Evolutionary conservation across 2,888 invertebrate genomes (phyloP).

Genomic region (Sylvicola fuscatus): DNA sequence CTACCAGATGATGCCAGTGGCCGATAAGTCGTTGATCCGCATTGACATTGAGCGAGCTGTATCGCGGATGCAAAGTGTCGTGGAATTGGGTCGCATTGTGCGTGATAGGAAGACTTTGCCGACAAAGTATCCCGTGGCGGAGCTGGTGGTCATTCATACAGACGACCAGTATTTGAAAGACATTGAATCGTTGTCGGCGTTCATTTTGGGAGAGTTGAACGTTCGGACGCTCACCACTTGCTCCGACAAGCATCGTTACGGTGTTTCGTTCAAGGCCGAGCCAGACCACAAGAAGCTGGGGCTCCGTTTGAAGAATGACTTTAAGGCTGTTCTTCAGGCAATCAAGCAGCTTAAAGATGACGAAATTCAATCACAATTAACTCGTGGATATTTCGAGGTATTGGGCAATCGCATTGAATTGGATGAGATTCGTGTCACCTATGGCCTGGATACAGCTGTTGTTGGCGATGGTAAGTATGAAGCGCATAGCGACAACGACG

Average conservation of each 20-base stretch:
- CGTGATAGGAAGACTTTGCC: slow-evolving; percentile 87
- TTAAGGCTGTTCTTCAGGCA: slow-evolving; percentile 65
- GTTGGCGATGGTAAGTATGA: slow-evolving; percentile 49
- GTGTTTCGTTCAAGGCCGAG: slow-evolving; percentile 76
- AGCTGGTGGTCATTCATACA: slow-evolving; percentile 87
- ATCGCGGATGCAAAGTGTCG: slow-evolving; percentile 79
- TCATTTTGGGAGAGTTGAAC: slow-evolving; percentile 85
- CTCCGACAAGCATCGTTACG: slow-evolving; percentile 80
- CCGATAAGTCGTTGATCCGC: slow-evolving; percentile 51
- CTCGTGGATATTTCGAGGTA: slow-evolving; percentile 48
- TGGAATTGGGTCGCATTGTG: slow-evolving; percentile 82
- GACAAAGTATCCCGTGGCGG: slow-evolving; percentile 88
- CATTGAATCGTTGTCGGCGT: slow-evolving; percentile 55
- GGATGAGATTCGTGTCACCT: slow-evolving; percentile 65
- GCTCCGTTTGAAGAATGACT: slow-evolving; percentile 68
- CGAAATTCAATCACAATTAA: slow-evolving; percentile 48
- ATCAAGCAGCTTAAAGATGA: slow-evolving; percentile 59
- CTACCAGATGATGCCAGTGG: slow-evolving; percentile 71
- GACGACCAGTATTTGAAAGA: slow-evolving; percentile 57
- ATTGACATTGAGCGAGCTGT: slow-evolving; percentile 76
- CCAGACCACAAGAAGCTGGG: slow-evolving; percentile 85
- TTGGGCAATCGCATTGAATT: slow-evolving; percentile 56
- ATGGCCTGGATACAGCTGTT: slow-evolving; percentile 32
- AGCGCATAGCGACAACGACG: slow-evolving; percentile 75
- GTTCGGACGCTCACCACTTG: slow-evolving; percentile 67